Evolutionary conservation across 2,797 vertebrate genomes (phyloP).

Genomic region (Diceros bicornis): DNA sequence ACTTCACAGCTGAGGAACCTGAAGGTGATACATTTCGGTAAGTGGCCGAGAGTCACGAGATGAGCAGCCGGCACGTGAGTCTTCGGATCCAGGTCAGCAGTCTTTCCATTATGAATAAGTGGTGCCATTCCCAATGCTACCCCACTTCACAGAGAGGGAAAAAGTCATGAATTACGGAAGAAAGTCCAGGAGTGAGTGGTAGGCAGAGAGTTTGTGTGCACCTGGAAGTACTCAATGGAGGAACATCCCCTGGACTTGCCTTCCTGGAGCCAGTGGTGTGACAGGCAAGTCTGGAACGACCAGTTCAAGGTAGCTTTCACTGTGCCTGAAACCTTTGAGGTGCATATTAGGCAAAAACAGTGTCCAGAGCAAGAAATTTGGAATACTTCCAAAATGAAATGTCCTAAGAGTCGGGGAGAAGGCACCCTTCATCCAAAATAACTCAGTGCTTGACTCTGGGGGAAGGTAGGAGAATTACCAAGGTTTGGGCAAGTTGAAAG

Average conservation of each 20-base stretch:
- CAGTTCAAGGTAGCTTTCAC: neutral
- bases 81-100: neutral
- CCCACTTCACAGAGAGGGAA: neutral
- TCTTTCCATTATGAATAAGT: neutral
- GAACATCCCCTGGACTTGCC: neutral
- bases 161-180: neutral
- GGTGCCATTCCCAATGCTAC: neutral
- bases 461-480: neutral
- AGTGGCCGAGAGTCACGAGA: neutral
- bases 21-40: neutral
- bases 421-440: neutral
- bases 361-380: neutral
- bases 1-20: neutral
- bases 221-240: neutral
- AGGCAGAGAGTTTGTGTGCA: neutral
- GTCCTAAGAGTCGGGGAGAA: neutral
- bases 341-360: neutral
- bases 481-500: neutral
- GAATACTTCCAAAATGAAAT: constrained; percentile 11
- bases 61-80: neutral
- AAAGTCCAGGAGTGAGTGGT: neutral
- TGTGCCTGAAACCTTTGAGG: neutral
- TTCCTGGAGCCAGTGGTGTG: neutral
- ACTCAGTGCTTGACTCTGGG: neutral
- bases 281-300: neutral